These are phyloP conservation scores for Zoanthus gigantus DNA, from an alignment of 92 coral and sea anemone genomes.

Conservation along the genomic window DNA sequence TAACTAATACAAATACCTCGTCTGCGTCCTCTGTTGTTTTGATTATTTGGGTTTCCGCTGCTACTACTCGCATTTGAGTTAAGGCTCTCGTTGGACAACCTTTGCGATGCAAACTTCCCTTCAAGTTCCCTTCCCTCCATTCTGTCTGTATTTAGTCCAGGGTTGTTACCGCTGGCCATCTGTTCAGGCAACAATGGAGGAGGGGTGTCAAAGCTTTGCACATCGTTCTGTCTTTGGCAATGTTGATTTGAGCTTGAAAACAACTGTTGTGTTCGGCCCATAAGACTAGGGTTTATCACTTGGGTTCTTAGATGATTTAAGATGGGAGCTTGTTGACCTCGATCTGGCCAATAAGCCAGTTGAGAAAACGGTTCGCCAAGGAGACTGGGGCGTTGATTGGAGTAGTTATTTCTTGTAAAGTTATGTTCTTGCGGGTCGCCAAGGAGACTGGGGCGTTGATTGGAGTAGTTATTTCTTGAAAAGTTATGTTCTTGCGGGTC, in stretches of 20 bases:
- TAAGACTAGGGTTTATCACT: too few species aligned
- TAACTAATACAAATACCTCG: neutral
- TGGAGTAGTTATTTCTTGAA: neutral
- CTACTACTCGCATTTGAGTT: slow-evolving; percentile 18
- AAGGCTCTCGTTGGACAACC: slow-evolving; percentile 36
- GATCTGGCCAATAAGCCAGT: too few species aligned
- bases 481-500: neutral
- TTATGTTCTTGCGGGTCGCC: neutral
- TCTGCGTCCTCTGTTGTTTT: neutral
- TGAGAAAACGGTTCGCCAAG: too few species aligned
- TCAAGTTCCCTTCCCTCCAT: neutral
- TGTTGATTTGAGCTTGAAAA: neutral
- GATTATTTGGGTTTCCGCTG: neutral
- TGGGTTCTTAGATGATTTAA: too few species aligned
- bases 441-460: too few species aligned
- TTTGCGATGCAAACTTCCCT: slow-evolving; percentile 2
- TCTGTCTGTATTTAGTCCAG: neutral
- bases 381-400: too few species aligned
- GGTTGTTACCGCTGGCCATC: neutral
- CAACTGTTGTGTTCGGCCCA: too few species aligned
- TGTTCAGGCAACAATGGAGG: neutral
- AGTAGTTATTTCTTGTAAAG: neutral
- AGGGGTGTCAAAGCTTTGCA: neutral
- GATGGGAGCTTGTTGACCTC: too few species aligned
- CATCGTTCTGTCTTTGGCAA: neutral